phyloP scores from a whole-genome alignment of 53 echinoderm and acorn worm genomes.

The Crossaster papposus region DNA sequence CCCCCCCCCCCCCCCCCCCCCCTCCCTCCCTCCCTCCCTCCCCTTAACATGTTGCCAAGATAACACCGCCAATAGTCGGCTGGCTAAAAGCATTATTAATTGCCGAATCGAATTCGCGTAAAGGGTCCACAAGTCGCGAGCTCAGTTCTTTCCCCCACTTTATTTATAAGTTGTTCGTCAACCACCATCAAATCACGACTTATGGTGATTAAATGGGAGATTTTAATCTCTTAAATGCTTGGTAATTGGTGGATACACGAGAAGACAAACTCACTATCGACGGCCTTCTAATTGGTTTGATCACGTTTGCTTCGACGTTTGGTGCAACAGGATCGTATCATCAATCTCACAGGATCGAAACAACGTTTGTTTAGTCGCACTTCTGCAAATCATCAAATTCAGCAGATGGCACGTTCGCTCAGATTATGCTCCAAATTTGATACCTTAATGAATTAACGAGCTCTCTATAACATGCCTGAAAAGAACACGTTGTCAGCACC shows the following conservation, averaged over 20 bases:
- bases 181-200: slow-evolving; percentile 1
- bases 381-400: slow-evolving; percentile 13
- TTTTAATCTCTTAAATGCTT: slow-evolving; percentile 67
- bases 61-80: too few species aligned
- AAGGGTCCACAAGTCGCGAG: too few species aligned
- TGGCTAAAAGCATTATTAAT: too few species aligned
- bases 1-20: too few species aligned
- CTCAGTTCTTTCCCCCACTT: too few species aligned
- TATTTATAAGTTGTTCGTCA: too few species aligned
- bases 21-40: too few species aligned
- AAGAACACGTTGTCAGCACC: slow-evolving; percentile 34
- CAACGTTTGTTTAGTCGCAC: slow-evolving; percentile 52
- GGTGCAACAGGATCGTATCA: slow-evolving; percentile 48
- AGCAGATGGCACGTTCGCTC: slow-evolving; percentile 31
- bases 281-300: slow-evolving; percentile 47
- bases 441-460: slow-evolving; percentile 63
- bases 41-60: too few species aligned
- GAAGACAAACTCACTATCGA: not conserved
- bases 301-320: slow-evolving; percentile 30
- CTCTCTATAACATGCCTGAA: slow-evolving; percentile 22
- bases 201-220: slow-evolving; percentile 25
- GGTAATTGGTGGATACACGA: slow-evolving; percentile 52
- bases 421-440: slow-evolving; percentile 21
- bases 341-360: slow-evolving; percentile 51
- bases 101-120: too few species aligned